These are phyloP conservation scores for Stegastes partitus DNA, from an alignment of 2,113 vertebrate genomes.

Conservation along the genomic window DNA sequence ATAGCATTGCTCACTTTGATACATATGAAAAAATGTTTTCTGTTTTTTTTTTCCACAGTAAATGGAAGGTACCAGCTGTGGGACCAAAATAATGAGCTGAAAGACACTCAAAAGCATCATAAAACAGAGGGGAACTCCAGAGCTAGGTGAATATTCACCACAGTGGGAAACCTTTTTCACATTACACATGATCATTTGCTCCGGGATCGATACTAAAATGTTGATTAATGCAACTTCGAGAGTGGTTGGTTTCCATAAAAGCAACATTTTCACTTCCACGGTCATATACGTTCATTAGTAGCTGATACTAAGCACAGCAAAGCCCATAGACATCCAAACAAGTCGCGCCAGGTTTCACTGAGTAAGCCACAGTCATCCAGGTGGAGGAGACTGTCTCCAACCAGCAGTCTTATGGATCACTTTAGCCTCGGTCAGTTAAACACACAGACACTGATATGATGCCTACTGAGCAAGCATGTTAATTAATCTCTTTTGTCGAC, in stretches of 20 bases:
- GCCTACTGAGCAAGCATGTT: conserved; percentile 16
- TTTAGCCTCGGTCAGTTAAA: conserved; percentile 9
- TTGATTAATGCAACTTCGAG: neutral
- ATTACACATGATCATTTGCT: no score
- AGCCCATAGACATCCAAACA: neutral
- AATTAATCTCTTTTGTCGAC: neutral
- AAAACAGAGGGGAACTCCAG: neutral
- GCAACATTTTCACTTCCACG: neutral
- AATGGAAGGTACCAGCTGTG: conserved; percentile 7
- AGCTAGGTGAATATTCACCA: neutral
- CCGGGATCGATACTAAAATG: neutral
- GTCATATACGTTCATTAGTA: neutral
- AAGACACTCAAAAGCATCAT: neutral
- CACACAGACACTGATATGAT: conserved; percentile 8
- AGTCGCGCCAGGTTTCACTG: neutral
- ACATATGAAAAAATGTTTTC: conserved; percentile 15
- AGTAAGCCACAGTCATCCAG: neutral
- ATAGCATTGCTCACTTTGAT: conserved; percentile 4
- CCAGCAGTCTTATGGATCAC: conserved; percentile 4
- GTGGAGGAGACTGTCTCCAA: neutral
- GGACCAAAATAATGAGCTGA: neutral
- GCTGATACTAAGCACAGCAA: neutral
- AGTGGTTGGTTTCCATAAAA: no score
- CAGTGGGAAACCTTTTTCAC: neutral
- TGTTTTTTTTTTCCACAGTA: neutral